Conservation (phyloP, 2,113 vertebrate species). For the Psammodynastes pulverulentus region DNA sequence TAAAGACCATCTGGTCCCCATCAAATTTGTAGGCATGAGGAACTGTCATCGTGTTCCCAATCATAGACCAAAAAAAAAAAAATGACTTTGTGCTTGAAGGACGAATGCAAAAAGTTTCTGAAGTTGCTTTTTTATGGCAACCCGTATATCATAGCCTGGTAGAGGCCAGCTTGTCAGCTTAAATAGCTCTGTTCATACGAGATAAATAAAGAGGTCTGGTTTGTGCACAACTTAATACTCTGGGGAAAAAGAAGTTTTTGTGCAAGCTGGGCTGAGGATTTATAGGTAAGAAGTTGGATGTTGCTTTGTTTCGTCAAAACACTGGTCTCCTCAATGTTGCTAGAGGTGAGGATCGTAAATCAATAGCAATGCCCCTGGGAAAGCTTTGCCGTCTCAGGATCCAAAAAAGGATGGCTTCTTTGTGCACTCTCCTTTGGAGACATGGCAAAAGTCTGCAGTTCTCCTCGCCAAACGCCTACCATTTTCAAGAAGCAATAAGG, state of each 20-base stretch:
- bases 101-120: conserved; percentile 59
- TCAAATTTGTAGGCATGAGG: conserved; percentile 13
- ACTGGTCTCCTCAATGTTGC: conserved; percentile 58
- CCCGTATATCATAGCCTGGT: conserved; percentile 60
- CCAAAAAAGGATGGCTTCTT: conserved; percentile 19
- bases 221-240: conserved; percentile 48
- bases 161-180: conserved; percentile 56
- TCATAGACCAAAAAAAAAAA: conserved; percentile 44
- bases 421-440: neutral
- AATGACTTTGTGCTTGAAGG: conserved; percentile 68
- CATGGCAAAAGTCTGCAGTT: neutral
- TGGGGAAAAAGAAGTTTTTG: conserved; percentile 22
- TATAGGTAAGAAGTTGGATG: conserved; percentile 49
- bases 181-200: conserved; percentile 54
- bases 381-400: conserved; percentile 12
- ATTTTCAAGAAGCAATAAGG: neutral
- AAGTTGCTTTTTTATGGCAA: conserved; percentile 46
- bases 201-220: conserved; percentile 53
- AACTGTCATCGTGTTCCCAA: conserved; percentile 38
- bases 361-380: conserved; percentile 33
- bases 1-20: neutral
- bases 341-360: conserved; percentile 64
- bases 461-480: neutral
- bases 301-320: conserved; percentile 59
- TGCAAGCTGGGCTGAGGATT: conserved; percentile 44